phyloP scores from a whole-genome alignment of 2,113 vertebrate species.

The Leptobrachium ailaonicum region DNA sequence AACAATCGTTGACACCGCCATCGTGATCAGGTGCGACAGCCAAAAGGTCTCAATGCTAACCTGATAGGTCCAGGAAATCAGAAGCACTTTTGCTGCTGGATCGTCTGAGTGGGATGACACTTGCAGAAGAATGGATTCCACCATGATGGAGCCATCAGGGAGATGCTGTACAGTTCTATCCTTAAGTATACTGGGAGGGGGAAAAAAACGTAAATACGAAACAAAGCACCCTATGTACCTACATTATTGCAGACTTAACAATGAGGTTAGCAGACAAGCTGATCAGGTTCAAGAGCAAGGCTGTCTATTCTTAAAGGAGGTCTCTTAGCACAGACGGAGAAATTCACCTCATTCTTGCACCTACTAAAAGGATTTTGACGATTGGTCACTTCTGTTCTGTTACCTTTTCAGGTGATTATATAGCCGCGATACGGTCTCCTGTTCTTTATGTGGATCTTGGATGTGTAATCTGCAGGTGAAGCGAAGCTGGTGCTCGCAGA shows the following conservation, averaged over 20 bases:
- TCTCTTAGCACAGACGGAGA: no score
- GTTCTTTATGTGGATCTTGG: conserved; percentile 86
- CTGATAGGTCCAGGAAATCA: conserved; percentile 98
- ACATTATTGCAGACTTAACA: no score
- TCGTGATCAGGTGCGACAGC: neutral
- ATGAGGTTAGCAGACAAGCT: neutral
- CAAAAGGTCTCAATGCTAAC: conserved; percentile 57
- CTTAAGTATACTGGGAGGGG: conserved; percentile 75
- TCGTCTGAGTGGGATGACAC: conserved; percentile 87
- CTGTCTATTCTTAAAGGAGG: no score
- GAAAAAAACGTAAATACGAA: neutral
- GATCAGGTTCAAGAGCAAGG: no score
- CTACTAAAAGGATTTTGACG: no score
- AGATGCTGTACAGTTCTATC: conserved; percentile 91
- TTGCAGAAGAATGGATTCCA: conserved; percentile 95
- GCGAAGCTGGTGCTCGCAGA: conserved; percentile 89
- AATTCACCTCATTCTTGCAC: no score
- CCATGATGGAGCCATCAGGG: conserved; percentile 89
- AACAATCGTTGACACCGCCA: no score
- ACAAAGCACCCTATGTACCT: no score
- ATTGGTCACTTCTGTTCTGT: neutral
- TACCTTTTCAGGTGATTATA: conserved; percentile 90
- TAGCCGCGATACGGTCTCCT: conserved; percentile 79
- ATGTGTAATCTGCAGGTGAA: conserved; percentile 94
- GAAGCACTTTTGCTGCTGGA: conserved; percentile 82